Evolutionary conservation across 1,140 invertebrate genomes (phyloP), one percentile per base, ranked within the genome.

Genomic region (Meloidogyne floridensis): DNA sequence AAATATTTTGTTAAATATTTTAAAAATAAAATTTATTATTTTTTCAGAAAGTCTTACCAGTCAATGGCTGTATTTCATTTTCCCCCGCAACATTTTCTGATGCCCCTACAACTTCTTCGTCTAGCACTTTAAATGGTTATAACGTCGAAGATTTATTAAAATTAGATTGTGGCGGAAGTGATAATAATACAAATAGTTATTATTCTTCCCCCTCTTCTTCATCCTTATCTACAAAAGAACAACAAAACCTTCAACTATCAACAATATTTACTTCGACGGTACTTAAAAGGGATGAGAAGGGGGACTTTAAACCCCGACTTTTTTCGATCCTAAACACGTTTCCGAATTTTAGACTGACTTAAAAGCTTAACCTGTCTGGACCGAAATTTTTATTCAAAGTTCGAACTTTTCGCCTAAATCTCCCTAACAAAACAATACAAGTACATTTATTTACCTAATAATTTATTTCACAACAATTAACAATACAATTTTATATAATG

Each of bases 61-160:
- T 74, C 53, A 74, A 47, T 32, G 72, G 43, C 7, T 74, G 15
- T 32, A 54, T 74, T 74, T 15, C 72, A 20, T 47, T 54, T 54
- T 59, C 74, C 18, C 42, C 59, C 3, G 43, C 20, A 47, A 47
- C 47, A 47, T 47, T 47, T 47, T 47, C 47, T 47, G 47, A 47
- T 47, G 47, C 47, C 4, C 47, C 47, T 47, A 47, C 47, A 47
- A 47, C 47, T 47, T 47, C 47, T 47, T 47, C 32, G 32, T 32
- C 20, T 51, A 65, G n/a, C 54, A 43, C 11, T 32, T 59, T 43
- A 54, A 65, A 65, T 42, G 59, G 77, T 9, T 79, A 79, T 51
- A 79, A 79, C 71, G 77, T 79, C 11, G 77, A 65, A 18, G 77
- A 79, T 42, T 79, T 79, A 72, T 47, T 79, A 51, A 69, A 72